phyloP scores from a whole-genome alignment of 2,888 invertebrate species.

The Rhagonycha fulva region DNA sequence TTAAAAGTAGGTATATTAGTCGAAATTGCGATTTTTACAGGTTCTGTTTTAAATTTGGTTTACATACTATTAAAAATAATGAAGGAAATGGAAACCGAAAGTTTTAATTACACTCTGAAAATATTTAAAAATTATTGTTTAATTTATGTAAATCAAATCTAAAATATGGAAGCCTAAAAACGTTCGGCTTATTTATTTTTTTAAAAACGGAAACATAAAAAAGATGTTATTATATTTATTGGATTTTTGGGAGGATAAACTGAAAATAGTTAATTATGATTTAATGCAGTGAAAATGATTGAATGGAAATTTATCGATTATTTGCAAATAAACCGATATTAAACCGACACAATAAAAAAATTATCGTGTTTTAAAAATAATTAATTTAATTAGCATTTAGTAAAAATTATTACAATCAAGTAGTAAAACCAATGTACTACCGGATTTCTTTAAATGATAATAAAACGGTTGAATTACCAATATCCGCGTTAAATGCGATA shows the following conservation, averaged over 20 bases:
- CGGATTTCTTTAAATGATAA: not conserved
- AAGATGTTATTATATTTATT: not conserved
- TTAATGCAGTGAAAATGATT: not conserved
- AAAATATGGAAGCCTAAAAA: not conserved
- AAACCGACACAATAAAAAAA: not conserved
- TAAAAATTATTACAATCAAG: not conserved
- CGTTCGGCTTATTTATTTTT: not conserved
- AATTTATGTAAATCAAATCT: not conserved
- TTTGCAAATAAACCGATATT: not conserved
- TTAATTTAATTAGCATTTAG: not conserved
- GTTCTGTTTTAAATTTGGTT: not conserved
- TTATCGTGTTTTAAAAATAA: not conserved
- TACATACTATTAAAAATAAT: not conserved
- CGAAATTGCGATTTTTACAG: not conserved
- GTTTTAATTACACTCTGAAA: not conserved
- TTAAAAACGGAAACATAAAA: not conserved
- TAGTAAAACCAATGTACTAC: not conserved
- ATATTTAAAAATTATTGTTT: not conserved
- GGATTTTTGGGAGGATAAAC: not conserved
- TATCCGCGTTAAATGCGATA: not conserved
- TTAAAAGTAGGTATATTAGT: not conserved
- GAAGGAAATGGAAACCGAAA: not conserved
- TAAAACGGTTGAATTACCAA: not conserved
- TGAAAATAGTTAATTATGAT: not conserved
- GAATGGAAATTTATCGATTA: not conserved